Evolutionary conservation across 2,113 vertebrate species (phyloP), one percentile per base, ranked within the genome.

Genomic region (Colaptes auratus): DNA sequence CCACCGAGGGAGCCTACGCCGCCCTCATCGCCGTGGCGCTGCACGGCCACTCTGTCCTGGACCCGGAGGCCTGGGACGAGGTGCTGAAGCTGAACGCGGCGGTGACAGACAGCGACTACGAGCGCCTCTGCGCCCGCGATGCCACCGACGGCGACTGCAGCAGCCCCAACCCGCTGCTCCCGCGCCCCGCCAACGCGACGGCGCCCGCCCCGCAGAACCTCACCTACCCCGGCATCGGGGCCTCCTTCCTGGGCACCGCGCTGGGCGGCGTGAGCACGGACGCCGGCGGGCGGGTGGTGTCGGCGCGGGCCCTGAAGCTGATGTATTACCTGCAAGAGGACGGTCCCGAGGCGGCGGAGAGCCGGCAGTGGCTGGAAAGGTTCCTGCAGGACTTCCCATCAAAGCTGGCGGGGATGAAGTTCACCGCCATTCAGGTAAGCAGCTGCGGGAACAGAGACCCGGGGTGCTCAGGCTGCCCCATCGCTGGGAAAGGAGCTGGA

Each of bases 311-410:
- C 53, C 39, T 98, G 55, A 88, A 96, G 67, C 94, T 98, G 44
- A 4, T 90, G 21, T 99, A 98, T 74, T 97, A 96, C 82, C 96
- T 99, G 87, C 93, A 72, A 74, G 96, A 98, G 73, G 85, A 79
- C 15, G 79, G 50, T 11, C 55, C 79, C 36, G 90, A 61, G 19
- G 58, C n/a, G 10, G 50, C 31, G 15, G 78, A n/a, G 31, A 97
- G 93, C 85, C 90, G 89, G 30, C 56, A 10, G 9, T 99, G 98
- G 98, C 86, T 98, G 83, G 10, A 89, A 8, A 11, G 44, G 15
- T 98, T 98, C 88, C 75, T 98, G n/a, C 10, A 27, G 9, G 9
- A 89, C 36, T 30, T 98, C 27, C 15, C 96, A 2, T 46, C 72
- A 30, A 36, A 95, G n/a, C 36, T 88, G 79, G 28, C 31, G 23